Evolutionary conservation across 1,140 invertebrate genomes (phyloP).

Genomic region (Drosophila tani): DNA sequence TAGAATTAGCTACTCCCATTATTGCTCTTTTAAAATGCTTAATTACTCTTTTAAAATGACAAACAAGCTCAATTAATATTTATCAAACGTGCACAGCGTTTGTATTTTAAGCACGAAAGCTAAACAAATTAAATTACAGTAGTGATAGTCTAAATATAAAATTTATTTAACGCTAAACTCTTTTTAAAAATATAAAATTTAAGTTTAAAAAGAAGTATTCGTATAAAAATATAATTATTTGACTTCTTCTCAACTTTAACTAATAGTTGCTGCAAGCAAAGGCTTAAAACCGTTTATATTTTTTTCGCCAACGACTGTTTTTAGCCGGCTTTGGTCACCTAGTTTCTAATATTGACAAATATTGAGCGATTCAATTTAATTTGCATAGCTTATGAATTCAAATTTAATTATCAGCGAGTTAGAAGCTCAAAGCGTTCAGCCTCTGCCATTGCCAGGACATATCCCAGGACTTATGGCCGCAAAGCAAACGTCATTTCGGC

Average conservation of each 20-base stretch:
- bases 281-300: neutral
- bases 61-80: conserved; percentile 8
- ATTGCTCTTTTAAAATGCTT: neutral
- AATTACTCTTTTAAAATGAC: conserved; percentile 1
- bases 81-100: neutral
- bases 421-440: conserved; percentile 8
- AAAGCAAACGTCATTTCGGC: conserved; percentile 46
- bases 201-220: no score
- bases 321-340: neutral
- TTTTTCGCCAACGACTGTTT: neutral
- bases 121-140: conserved; percentile 1
- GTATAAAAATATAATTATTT: no score
- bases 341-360: conserved; percentile 7
- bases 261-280: no score
- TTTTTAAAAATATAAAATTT: neutral
- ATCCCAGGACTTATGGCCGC: conserved; percentile 11
- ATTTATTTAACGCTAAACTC: neutral
- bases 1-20: conserved; percentile 1
- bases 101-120: neutral
- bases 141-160: neutral
- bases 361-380: conserved; percentile 21
- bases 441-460: conserved; percentile 1
- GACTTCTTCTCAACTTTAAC: no score
- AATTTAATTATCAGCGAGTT: conserved; percentile 22
- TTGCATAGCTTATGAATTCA: conserved; percentile 27